These are phyloP conservation scores for Teleogryllus oceanicus DNA, from an alignment of 2,888 invertebrate species.

Conservation along the genomic window DNA sequence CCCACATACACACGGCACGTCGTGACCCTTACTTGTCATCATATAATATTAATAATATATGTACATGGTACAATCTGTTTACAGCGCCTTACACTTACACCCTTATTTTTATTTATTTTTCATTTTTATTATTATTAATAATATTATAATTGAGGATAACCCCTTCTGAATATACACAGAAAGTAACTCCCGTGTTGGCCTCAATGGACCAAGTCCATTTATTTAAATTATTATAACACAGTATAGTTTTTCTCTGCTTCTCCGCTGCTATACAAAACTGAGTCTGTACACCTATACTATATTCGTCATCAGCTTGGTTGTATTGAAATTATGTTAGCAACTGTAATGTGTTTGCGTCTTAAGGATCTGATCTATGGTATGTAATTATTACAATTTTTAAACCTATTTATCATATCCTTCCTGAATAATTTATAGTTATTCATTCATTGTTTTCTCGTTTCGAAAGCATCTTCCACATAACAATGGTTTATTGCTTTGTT, in stretches of 20 bases:
- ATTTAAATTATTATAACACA: conserved; percentile 33
- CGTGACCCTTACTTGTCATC: conserved; percentile 81
- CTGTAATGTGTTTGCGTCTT: conserved; percentile 18
- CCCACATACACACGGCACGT: conserved; percentile 88
- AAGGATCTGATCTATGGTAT: conserved; percentile 22
- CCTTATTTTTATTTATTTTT: conserved; percentile 42
- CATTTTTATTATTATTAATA: conserved; percentile 45
- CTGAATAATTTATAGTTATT: conserved; percentile 21
- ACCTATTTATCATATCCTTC: conserved; percentile 20
- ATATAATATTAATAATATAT: conserved; percentile 65
- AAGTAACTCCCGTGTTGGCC: conserved; percentile 24
- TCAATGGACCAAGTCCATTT: conserved; percentile 22
- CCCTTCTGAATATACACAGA: conserved; percentile 33
- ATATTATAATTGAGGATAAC: conserved; percentile 41
- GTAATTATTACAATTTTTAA: conserved; percentile 24
- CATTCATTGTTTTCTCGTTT: conserved; percentile 48
- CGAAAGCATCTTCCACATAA: conserved; percentile 53
- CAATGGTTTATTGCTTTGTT: conserved; percentile 55
- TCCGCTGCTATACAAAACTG: conserved; percentile 33
- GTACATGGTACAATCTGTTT: conserved; percentile 67
- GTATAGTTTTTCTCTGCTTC: conserved; percentile 31
- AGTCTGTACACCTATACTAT: conserved; percentile 34
- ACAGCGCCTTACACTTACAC: conserved; percentile 62
- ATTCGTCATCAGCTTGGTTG: conserved; percentile 28
- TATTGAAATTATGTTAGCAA: conserved; percentile 11